Conservation (phyloP, 2,113 vertebrate species). For the Entomyzon cyanotis region DNA sequence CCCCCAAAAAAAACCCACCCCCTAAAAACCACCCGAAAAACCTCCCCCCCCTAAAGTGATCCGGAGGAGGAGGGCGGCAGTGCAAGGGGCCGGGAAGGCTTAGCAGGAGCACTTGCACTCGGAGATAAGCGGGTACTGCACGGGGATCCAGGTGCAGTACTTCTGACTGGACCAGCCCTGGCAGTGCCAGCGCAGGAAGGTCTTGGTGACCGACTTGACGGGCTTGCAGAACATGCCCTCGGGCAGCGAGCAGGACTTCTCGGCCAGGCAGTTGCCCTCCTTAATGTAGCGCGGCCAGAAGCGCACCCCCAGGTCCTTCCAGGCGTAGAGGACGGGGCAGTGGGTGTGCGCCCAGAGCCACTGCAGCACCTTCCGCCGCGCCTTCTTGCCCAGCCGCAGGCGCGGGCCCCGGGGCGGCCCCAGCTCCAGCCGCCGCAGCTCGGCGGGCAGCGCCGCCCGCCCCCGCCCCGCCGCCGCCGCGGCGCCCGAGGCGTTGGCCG, state of each 20-base stretch:
- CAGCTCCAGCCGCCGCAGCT: no score
- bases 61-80: constrained; percentile 52
- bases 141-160: constrained; percentile 93
- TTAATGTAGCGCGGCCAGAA: constrained; percentile 94
- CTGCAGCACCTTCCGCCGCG: no score
- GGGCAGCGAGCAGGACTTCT: constrained; percentile 90
- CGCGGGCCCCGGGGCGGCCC: no score
- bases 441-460: constrained; percentile 10
- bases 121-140: constrained; percentile 93
- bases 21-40: background rate
- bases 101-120: constrained; percentile 95
- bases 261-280: constrained; percentile 88
- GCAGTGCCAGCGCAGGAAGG: constrained; percentile 91
- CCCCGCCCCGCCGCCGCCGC: constrained; percentile 65
- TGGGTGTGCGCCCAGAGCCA: no score
- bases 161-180: constrained; percentile 90
- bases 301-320: constrained; percentile 90
- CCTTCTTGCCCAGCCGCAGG: no score
- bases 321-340: constrained; percentile 75
- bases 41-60: background rate
- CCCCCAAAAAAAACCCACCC: background rate
- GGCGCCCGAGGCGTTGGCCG: constrained; percentile 74
- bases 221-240: constrained; percentile 94
- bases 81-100: constrained; percentile 79
- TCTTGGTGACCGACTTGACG: constrained; percentile 88